These are phyloP conservation scores for Lasiurus cinereus DNA, from an alignment of 2,113 vertebrate species.

Conservation along the genomic window DNA sequence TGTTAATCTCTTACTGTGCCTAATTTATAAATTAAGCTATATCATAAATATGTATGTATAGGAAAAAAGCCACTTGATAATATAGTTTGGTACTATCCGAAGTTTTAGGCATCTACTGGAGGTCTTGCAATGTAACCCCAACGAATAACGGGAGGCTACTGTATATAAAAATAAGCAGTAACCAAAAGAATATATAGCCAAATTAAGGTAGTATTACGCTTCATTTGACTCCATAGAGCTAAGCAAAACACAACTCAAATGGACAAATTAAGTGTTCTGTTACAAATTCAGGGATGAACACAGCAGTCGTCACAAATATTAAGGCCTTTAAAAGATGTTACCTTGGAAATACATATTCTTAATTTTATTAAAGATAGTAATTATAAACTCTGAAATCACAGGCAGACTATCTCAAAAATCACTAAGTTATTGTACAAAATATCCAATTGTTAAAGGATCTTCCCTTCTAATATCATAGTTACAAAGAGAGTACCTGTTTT, in stretches of 20 bases:
- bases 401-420: background rate
- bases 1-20: too few relatives aligned
- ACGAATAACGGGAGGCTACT: background rate
- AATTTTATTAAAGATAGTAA: background rate
- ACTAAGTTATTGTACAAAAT: background rate
- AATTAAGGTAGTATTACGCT: background rate
- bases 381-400: background rate
- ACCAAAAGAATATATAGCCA: background rate
- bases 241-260: background rate
- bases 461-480: conserved; percentile 45
- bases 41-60: too few relatives aligned
- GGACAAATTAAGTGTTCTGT: background rate
- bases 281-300: background rate
- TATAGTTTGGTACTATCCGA: background rate
- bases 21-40: too few relatives aligned
- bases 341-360: background rate
- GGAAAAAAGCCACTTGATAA: too few relatives aligned
- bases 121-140: background rate
- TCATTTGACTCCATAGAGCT: background rate
- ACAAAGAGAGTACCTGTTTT: conserved; percentile 25
- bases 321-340: background rate
- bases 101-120: background rate
- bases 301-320: background rate
- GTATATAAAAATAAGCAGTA: background rate
- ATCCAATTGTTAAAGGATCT: conserved; percentile 30